phyloP scores from a whole-genome alignment of 2,888 invertebrate species.

The Sclerodermus sp. region DNA sequence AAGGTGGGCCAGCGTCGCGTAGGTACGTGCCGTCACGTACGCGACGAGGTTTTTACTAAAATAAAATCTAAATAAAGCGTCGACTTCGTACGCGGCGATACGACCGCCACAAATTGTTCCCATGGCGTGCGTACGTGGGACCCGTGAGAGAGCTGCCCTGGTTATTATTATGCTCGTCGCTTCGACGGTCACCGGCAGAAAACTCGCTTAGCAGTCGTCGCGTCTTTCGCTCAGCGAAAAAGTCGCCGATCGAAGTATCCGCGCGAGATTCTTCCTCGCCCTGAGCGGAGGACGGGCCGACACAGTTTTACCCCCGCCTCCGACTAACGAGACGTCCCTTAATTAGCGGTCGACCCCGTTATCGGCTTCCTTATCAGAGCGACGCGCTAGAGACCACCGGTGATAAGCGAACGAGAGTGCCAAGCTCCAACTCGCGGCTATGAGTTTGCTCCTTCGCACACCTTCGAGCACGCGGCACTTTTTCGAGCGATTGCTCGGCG shows the following conservation, averaged over 20 bases:
- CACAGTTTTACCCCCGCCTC: no score
- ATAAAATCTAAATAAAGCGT: constrained; percentile 47
- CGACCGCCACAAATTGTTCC: constrained; percentile 31
- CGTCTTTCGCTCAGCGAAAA: constrained; percentile 4
- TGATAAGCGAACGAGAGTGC: no score
- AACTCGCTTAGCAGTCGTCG: background rate
- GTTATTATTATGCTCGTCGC: constrained; percentile 9
- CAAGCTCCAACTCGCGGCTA: no score
- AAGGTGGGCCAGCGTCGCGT: background rate
- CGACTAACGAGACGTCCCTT: no score
- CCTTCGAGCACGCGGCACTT: constrained; percentile 4
- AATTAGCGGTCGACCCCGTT: no score
- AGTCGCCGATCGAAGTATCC: constrained; percentile 13
- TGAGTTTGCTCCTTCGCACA: no score
- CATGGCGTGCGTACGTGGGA: constrained; percentile 22
- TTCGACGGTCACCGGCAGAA: constrained; percentile 10
- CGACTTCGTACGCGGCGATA: constrained; percentile 24
- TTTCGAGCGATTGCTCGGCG: background rate
- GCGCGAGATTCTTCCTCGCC: no score
- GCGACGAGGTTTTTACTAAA: constrained; percentile 40
- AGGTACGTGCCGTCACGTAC: constrained; percentile 47
- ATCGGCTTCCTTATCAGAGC: no score
- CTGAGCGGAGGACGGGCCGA: no score
- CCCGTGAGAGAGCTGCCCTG: constrained; percentile 15
- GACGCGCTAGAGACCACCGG: no score